Conservation (phyloP, 2,797 vertebrate genomes). For the Nannoperca obscura region DNA sequence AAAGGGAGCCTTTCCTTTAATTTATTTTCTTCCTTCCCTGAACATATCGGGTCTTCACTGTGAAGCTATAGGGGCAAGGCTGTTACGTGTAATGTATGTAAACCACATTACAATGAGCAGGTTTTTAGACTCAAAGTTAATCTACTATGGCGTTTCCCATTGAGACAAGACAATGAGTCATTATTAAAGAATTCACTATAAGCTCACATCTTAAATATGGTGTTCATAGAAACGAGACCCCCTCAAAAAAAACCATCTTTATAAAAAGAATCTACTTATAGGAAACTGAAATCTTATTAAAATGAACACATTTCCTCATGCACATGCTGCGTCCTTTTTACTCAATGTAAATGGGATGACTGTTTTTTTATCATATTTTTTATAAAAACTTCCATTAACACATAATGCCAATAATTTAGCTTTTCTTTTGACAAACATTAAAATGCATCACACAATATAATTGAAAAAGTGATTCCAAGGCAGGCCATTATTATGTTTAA, state of each 20-base stretch:
- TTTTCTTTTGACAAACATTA: conserved; percentile 15
- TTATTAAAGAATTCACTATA: conserved; percentile 12
- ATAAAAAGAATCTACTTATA: conserved; percentile 5
- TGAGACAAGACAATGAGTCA: conserved; percentile 6
- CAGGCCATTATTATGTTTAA: conserved; percentile 6
- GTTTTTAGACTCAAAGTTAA: conserved; percentile 8
- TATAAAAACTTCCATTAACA: conserved; percentile 4
- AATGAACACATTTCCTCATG: conserved; percentile 6
- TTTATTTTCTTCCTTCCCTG: conserved; percentile 17
- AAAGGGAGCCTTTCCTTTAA: neutral
- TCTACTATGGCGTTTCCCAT: neutral
- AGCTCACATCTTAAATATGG: conserved; percentile 15
- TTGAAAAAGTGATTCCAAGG: neutral
- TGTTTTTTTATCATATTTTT: neutral
- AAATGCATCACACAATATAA: neutral
- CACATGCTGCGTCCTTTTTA: neutral
- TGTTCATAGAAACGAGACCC: conserved; percentile 23
- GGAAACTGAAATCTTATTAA: conserved; percentile 8
- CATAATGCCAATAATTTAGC: neutral
- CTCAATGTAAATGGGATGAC: conserved; percentile 39
- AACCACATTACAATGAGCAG: conserved; percentile 14
- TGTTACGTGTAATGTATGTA: conserved; percentile 24
- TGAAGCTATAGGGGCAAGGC: conserved; percentile 1
- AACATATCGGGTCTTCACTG: conserved; percentile 23
- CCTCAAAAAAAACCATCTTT: neutral